These are phyloP conservation scores for Ailurus styani DNA, from an alignment of 2,113 vertebrate genomes.

Conservation along the genomic window DNA sequence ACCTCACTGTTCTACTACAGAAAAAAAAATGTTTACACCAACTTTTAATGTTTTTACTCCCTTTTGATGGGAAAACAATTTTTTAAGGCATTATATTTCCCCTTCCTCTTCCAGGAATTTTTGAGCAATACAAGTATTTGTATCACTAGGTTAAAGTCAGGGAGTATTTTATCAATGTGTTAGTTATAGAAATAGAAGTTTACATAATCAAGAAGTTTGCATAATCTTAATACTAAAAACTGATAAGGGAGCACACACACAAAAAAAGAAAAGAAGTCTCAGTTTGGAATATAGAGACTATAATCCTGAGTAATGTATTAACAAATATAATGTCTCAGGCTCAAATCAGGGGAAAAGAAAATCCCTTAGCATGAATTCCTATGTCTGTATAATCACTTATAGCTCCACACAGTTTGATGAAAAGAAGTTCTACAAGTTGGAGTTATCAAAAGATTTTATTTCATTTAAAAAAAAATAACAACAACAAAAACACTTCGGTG, in stretches of 20 bases:
- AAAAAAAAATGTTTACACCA: background rate
- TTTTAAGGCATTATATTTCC: background rate
- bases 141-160: background rate
- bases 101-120: background rate
- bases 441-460: conserved; percentile 3
- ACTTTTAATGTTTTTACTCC: background rate
- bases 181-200: background rate
- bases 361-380: background rate
- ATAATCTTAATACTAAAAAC: background rate
- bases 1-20: background rate
- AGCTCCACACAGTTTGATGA: background rate
- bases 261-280: background rate
- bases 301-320: background rate
- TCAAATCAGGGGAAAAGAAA: background rate
- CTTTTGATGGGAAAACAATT: background rate
- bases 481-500: background rate
- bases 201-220: background rate
- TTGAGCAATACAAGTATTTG: background rate
- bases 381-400: background rate
- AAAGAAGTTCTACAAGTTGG: background rate
- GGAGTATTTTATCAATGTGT: background rate
- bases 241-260: background rate
- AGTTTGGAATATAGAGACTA: background rate
- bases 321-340: background rate
- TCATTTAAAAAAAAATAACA: background rate